Evolutionary conservation across 64 coral and sea anemone species (phyloP).

Genomic region (Montipora sp.): DNA sequence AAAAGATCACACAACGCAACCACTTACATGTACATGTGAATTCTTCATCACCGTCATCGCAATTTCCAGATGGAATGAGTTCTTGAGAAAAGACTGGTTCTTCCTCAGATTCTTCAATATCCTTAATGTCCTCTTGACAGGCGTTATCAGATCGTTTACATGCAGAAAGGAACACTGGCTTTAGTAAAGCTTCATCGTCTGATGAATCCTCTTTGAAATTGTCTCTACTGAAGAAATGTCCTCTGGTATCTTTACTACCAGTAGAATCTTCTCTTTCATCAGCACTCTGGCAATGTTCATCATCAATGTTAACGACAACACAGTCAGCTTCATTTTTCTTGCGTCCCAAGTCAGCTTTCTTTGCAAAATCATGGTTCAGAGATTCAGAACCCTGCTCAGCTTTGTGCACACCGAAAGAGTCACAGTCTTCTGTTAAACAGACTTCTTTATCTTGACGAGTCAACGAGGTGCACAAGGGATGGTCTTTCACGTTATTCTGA

Average conservation of each 20-base stretch:
- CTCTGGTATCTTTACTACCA: too few relatives aligned
- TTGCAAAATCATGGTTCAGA: not conserved
- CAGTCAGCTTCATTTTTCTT: not conserved
- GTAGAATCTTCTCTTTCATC: not conserved
- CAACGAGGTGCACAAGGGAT: too few relatives aligned
- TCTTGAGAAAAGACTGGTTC: slow-evolving; percentile 18
- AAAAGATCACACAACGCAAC: not conserved
- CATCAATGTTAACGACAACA: not conserved
- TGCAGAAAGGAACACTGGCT: slow-evolving; percentile 7
- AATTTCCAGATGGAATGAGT: slow-evolving; percentile 29
- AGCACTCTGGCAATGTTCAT: not conserved
- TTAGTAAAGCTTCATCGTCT: slow-evolving; percentile 12
- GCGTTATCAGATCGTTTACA: not conserved
- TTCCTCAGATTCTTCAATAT: not conserved
- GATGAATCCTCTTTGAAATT: not conserved
- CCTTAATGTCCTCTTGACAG: not conserved
- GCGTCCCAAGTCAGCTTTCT: not conserved
- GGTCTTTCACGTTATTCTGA: not conserved
- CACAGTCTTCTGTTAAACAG: too few relatives aligned
- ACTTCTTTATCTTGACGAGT: too few relatives aligned
- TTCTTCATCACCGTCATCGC: slow-evolving; percentile 13
- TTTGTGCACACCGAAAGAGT: not conserved
- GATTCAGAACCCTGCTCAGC: not conserved
- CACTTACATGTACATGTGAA: not conserved
- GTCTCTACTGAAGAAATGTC: too few relatives aligned